Evolutionary conservation across 2,888 invertebrate genomes (phyloP).

Genomic region (Siphonodentalium dalli): DNA sequence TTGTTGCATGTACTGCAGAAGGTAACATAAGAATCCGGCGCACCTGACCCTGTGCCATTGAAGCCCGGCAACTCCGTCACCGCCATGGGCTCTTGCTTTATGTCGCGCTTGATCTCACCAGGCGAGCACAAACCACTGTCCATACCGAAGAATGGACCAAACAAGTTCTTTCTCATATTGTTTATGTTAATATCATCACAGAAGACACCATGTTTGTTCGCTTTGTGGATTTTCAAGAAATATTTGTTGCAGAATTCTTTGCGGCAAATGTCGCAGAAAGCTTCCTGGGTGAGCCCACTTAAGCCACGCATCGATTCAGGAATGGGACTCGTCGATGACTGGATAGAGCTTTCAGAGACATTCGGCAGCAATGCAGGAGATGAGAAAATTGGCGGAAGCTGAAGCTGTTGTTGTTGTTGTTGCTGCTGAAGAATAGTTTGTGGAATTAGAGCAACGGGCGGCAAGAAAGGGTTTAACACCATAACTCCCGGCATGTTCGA

Average conservation of each 20-base stretch:
- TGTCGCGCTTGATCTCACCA: slow-evolving; percentile 34
- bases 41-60: slow-evolving; percentile 26
- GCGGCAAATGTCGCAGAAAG: slow-evolving; percentile 92
- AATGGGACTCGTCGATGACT: too few relatives aligned
- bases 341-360: background rate
- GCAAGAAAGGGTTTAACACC: slow-evolving; percentile 64
- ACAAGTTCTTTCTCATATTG: slow-evolving; percentile 30
- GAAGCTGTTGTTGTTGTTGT: slow-evolving; percentile 19
- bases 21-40: slow-evolving; percentile 35
- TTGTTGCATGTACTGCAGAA: slow-evolving; percentile 68
- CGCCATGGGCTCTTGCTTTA: slow-evolving; percentile 37
- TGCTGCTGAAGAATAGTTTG: slow-evolving; percentile 21
- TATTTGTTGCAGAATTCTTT: slow-evolving; percentile 64
- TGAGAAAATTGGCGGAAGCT: slow-evolving; percentile 10
- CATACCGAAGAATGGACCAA: slow-evolving; percentile 14
- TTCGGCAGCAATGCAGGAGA: slow-evolving; percentile 3
- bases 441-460: slow-evolving; percentile 44
- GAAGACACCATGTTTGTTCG: slow-evolving; percentile 62
- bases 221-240: slow-evolving; percentile 62
- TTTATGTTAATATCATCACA: slow-evolving; percentile 37
- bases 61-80: too few relatives aligned
- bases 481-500: slow-evolving; percentile 57
- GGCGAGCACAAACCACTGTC: slow-evolving; percentile 30
- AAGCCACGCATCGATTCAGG: slow-evolving; percentile 40
- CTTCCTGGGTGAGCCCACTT: slow-evolving; percentile 71